Percentiles rank a stretch among this genome's conserved stretches.
These are phyloP conservation scores for Trachelus stipa DNA, from an alignment of 2,888 invertebrate species.

Conservation along the genomic window DNA sequence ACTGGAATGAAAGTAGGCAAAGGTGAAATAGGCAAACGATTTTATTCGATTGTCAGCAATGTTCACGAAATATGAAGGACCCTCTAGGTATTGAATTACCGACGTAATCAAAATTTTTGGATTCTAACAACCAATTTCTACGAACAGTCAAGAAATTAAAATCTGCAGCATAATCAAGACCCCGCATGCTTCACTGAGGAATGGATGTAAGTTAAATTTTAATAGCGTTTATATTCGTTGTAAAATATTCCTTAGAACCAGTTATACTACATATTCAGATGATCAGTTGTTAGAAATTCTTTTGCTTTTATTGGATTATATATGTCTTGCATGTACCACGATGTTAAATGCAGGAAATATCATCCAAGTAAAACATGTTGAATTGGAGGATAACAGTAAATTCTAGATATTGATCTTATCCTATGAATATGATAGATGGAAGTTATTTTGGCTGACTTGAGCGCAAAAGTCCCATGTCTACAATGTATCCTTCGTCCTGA, in stretches of 20 bases:
- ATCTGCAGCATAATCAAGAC: background rate
- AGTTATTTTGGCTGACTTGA: constrained; percentile 42
- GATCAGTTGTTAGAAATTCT: background rate
- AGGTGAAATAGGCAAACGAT: background rate
- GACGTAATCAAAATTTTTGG: background rate
- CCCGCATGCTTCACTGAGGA: background rate
- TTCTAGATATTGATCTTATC: background rate
- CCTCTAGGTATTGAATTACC: background rate
- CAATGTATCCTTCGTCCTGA: constrained; percentile 43
- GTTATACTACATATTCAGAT: too few relatives aligned
- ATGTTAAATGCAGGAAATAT: background rate
- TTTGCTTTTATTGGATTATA: background rate
- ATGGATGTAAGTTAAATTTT: background rate
- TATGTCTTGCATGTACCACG: background rate
- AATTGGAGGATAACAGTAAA: background rate
- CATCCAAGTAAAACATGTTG: background rate
- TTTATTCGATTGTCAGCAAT: background rate
- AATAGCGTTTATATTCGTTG: background rate
- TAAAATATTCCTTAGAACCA: background rate
- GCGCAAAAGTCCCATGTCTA: constrained; percentile 44
- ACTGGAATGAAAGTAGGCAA: background rate
- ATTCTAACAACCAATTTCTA: background rate
- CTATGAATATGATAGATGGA: constrained; percentile 30
- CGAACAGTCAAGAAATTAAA: background rate
- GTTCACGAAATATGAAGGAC: background rate